Evolutionary conservation across 2,888 invertebrate species (phyloP).

Genomic region (Rotaria socialis): DNA sequence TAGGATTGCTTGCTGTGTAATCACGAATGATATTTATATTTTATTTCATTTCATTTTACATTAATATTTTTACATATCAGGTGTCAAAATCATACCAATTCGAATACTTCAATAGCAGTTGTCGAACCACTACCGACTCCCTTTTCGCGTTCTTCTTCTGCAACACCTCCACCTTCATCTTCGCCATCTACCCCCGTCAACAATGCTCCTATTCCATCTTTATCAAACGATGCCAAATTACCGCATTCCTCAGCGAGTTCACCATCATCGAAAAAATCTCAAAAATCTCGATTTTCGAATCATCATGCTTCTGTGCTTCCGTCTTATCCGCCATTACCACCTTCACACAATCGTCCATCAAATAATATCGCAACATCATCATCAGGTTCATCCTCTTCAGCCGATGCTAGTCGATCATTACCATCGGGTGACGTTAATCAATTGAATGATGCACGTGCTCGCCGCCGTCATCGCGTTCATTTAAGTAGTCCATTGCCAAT

Average conservation of each 20-base stretch:
- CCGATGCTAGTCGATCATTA: conserved; percentile 12
- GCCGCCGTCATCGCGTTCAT: not conserved
- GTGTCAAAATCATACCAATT: conserved; percentile 13
- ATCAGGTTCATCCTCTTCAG: not conserved
- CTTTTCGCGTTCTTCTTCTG: not conserved
- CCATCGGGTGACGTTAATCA: not conserved
- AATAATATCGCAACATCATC: not conserved
- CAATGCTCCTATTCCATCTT: not conserved
- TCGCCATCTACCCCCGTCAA: not conserved
- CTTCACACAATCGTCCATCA: conserved; percentile 2
- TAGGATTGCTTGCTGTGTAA: too few relatives aligned
- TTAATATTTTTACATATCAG: not conserved
- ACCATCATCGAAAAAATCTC: conserved; percentile 21
- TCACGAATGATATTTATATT: too few relatives aligned
- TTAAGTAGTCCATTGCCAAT: not conserved
- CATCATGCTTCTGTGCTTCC: not conserved
- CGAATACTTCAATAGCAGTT: not conserved
- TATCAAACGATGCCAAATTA: not conserved
- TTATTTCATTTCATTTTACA: too few relatives aligned
- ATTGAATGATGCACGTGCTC: not conserved
- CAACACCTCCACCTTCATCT: not conserved
- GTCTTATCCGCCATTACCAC: conserved; percentile 4
- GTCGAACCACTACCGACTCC: not conserved
- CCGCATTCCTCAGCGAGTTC: not conserved
- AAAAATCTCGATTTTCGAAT: not conserved